Percentiles rank a stretch among this genome's conserved stretches.
Conservation (phyloP, 2,888 invertebrate species). For the Junonia oenone region DNA sequence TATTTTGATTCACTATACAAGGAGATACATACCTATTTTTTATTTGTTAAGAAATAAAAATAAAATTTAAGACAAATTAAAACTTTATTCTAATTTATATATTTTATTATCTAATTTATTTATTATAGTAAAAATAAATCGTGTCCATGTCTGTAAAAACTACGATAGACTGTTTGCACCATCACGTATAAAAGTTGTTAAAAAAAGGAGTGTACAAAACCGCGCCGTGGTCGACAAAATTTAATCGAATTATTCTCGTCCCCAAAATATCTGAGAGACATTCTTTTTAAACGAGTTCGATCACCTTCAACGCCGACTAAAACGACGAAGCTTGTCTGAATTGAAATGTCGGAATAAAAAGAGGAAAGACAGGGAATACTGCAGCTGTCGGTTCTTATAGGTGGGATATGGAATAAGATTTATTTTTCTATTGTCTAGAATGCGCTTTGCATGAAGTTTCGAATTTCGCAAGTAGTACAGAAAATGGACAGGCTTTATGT, state of each 20-base stretch:
- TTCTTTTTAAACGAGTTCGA: constrained; percentile 39
- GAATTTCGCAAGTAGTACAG: constrained; percentile 28
- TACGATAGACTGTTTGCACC: constrained; percentile 59
- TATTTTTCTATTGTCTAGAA: constrained; percentile 67
- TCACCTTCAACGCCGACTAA: constrained; percentile 30
- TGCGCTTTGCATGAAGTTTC: constrained; percentile 48
- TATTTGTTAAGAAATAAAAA: no score
- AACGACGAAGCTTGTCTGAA: background rate
- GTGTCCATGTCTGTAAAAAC: constrained; percentile 57
- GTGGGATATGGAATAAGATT: constrained; percentile 58
- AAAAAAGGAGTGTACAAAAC: constrained; percentile 46
- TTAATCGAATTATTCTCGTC: constrained; percentile 60
- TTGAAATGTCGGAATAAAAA: constrained; percentile 14
- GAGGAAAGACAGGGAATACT: constrained; percentile 41
- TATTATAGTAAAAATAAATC: background rate
- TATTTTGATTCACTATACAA: no score
- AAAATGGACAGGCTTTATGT: constrained; percentile 35
- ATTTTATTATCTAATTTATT: no score
- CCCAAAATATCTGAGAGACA: constrained; percentile 38
- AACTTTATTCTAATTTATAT: no score
- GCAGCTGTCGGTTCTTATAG: constrained; percentile 44
- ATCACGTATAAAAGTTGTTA: constrained; percentile 58
- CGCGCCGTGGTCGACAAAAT: constrained; percentile 44
- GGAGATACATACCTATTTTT: no score
- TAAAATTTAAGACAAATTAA: no score